Evolutionary conservation across 2,888 invertebrate genomes (phyloP).

Genomic region (Tholera decimalis): DNA sequence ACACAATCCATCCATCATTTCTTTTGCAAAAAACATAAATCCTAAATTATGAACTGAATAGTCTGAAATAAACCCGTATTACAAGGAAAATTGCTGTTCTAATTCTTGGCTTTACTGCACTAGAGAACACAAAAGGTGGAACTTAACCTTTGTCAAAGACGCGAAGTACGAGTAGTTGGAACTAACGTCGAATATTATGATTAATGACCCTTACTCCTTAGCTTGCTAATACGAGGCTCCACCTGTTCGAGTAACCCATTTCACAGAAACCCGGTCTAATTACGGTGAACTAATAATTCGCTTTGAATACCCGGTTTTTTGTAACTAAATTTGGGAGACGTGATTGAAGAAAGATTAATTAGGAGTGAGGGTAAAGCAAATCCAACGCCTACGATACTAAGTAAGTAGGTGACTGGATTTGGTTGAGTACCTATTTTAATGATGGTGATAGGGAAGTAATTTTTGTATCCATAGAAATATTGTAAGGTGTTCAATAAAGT

Average conservation of each 20-base stretch:
- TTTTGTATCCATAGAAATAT: neutral
- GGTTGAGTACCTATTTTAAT: slow-evolving; percentile 9
- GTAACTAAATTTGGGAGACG: slow-evolving; percentile 21
- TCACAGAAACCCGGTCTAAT: slow-evolving; percentile 57
- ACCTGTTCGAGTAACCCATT: slow-evolving; percentile 61
- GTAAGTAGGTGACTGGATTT: no score
- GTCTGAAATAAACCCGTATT: neutral
- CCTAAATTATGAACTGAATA: no score
- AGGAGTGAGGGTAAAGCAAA: slow-evolving; percentile 4
- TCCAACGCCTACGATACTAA: neutral
- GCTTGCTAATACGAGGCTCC: slow-evolving; percentile 30
- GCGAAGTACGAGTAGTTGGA: slow-evolving; percentile 30
- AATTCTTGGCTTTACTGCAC: neutral
- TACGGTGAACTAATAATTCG: slow-evolving; percentile 55
- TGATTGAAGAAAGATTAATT: slow-evolving; percentile 47
- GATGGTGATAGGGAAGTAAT: neutral
- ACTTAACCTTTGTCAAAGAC: slow-evolving; percentile 10
- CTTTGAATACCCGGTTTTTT: slow-evolving; percentile 50
- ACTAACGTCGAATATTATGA: slow-evolving; percentile 58
- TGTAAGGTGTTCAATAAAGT: neutral
- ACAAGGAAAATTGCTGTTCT: neutral
- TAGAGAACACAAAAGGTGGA: slow-evolving; percentile 29
- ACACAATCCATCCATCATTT: no score
- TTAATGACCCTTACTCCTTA: slow-evolving; percentile 50
- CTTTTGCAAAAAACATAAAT: no score